Base-by-base conservation (phyloP, 2,888 invertebrate genomes). In the Polylopha cassiicola region DNA sequence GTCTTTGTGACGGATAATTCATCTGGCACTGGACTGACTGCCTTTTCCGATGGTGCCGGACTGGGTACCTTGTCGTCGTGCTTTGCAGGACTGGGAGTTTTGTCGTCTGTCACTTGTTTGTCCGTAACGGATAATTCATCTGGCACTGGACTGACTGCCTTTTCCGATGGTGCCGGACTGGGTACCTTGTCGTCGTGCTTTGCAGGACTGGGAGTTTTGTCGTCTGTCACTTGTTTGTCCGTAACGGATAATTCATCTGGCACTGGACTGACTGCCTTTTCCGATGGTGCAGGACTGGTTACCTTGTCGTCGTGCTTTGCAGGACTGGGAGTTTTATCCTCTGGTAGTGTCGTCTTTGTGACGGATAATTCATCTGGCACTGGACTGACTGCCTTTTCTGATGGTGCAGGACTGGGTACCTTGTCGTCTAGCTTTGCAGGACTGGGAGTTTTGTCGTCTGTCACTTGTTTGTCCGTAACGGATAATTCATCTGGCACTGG, bases 321-420 rank as follows among this genome's bases (percentile, higher is more conserved):
- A 2, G 33, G 27, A 8, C 32, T 27, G 1, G 9, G 23, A 0
- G 2, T 33, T 8, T 48, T 46, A 0, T 48, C 49, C 1, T 24
- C 14, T 6, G 28, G 37, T 0, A n/a, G n/a, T n/a, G n/a, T n/a
- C n/a, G n/a, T n/a, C n/a, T n/a, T n/a, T n/a, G n/a, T n/a, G n/a
- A n/a, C n/a, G n/a, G n/a, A n/a, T n/a, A n/a, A n/a, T n/a, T 44
- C 47, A 1, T 42, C 44, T 3, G 16, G 24, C 20, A 5, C 22
- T 3, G 33, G 27, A 8, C 32, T 27, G 1, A 7, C 21, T 1
- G 2, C 36, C 9, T 48, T 46, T 0, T 48, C 49, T 1, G 27
- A 16, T 6, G 28, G 37, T 0, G 21, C 22, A 2, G 39, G 43
- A 21, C 45, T 52, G 2, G 3, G 10, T 5, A 23, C 28, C 10